Conservation (phyloP, 2,113 vertebrate species). For the Trinectes maculatus region DNA sequence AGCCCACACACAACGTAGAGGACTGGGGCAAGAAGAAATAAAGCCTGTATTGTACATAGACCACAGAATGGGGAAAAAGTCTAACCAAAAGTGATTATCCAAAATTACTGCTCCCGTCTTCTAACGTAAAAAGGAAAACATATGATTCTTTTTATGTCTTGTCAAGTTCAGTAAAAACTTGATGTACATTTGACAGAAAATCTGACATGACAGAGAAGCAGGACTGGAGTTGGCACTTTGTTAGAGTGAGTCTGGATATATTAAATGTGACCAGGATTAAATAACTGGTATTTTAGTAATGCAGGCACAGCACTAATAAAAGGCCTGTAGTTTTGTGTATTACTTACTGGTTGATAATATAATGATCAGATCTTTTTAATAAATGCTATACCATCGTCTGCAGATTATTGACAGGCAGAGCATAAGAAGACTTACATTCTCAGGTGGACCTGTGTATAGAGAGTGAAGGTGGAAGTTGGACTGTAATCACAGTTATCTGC, state of each 20-base stretch:
- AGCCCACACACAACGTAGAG: background rate
- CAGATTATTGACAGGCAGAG: no score
- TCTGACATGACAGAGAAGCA: background rate
- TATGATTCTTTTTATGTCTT: background rate
- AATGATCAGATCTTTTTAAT: no score
- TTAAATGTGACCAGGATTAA: background rate
- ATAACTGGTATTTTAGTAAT: no score
- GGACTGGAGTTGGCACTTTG: background rate
- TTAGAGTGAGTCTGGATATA: background rate
- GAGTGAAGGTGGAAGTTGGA: no score
- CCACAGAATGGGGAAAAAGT: constrained; percentile 12
- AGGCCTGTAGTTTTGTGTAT: no score
- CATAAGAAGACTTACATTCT: no score
- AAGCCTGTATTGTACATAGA: background rate
- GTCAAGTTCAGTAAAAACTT: background rate
- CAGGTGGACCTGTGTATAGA: no score
- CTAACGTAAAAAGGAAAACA: background rate
- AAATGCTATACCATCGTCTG: no score
- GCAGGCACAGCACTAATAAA: no score
- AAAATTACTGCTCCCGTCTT: background rate
- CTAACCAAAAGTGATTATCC: background rate
- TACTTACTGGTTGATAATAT: no score
- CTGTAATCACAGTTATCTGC: no score
- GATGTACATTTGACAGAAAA: background rate
- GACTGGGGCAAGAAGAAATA: background rate